A percentile compares a stretch with the other conserved stretches of the same genome.
Conservation (phyloP, 2,888 invertebrate species). For the Hyposoter dolosus region DNA sequence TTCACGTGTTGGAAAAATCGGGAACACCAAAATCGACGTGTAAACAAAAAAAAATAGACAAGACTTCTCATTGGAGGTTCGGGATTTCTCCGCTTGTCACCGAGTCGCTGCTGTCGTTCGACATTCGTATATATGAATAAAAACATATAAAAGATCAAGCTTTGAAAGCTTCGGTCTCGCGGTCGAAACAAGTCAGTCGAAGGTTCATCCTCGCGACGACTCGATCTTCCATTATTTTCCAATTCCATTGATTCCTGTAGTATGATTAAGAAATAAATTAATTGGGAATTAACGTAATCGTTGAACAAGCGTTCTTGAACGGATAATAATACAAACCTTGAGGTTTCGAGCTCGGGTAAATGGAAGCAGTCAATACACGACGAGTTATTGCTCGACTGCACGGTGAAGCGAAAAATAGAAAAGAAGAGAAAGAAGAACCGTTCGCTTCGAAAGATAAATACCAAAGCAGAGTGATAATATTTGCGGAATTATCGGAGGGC, state of each 20-base stretch:
- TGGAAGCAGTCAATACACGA: conserved; percentile 57
- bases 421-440: conserved; percentile 17
- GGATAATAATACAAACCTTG: conserved; percentile 21
- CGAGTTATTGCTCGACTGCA: conserved; percentile 37
- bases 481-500: conserved; percentile 26
- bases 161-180: conserved; percentile 46
- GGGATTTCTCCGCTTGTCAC: conserved; percentile 1
- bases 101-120: conserved; percentile 3
- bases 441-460: conserved; percentile 8
- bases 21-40: no score
- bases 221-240: background rate
- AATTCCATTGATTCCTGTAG: background rate
- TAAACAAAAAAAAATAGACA: background rate
- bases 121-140: background rate
- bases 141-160: conserved; percentile 19
- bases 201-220: conserved; percentile 23
- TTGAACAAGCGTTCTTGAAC: background rate
- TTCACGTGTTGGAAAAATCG: background rate
- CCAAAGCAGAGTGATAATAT: conserved; percentile 40
- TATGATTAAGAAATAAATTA: background rate
- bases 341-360: conserved; percentile 60
- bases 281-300: background rate
- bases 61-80: background rate
- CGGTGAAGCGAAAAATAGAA: conserved; percentile 38
- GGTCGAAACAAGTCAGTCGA: conserved; percentile 38